Evolutionary conservation across 2,888 invertebrate genomes (phyloP).

Genomic region (Machimus atricapillus): DNA sequence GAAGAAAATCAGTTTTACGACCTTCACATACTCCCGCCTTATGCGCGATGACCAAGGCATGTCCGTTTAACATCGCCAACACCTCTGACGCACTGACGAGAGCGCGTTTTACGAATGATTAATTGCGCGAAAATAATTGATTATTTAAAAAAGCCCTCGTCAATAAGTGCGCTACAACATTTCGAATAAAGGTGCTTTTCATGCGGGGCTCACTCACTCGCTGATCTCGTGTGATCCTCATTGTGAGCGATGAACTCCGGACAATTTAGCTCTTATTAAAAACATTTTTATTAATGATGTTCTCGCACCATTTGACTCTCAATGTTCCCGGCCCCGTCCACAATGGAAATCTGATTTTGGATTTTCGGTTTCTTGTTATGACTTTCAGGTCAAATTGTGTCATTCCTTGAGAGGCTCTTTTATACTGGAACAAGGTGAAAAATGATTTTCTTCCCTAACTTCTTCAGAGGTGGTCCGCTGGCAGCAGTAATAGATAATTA

Average conservation of each 20-base stretch:
- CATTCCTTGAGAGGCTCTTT: constrained; percentile 22
- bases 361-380: constrained; percentile 30
- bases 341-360: constrained; percentile 36
- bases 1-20: not conserved
- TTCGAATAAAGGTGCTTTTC: constrained; percentile 3
- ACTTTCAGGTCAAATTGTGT: constrained; percentile 37
- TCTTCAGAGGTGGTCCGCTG: constrained; percentile 26
- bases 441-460: constrained; percentile 4
- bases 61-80: not conserved
- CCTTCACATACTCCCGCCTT: not conserved
- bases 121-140: constrained; percentile 15
- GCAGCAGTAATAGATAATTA: not conserved
- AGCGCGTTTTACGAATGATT: constrained; percentile 2
- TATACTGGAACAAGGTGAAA: constrained; percentile 18
- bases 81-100: not conserved
- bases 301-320: constrained; percentile 2
- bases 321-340: not conserved
- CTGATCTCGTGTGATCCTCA: constrained; percentile 12
- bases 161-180: not conserved
- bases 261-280: constrained; percentile 32
- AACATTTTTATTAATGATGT: constrained; percentile 38
- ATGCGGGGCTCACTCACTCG: not conserved
- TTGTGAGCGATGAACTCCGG: constrained; percentile 7
- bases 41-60: not conserved
- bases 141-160: not conserved